phyloP scores from a whole-genome alignment of 2,888 invertebrate species.

The Apotomis betuletana region DNA sequence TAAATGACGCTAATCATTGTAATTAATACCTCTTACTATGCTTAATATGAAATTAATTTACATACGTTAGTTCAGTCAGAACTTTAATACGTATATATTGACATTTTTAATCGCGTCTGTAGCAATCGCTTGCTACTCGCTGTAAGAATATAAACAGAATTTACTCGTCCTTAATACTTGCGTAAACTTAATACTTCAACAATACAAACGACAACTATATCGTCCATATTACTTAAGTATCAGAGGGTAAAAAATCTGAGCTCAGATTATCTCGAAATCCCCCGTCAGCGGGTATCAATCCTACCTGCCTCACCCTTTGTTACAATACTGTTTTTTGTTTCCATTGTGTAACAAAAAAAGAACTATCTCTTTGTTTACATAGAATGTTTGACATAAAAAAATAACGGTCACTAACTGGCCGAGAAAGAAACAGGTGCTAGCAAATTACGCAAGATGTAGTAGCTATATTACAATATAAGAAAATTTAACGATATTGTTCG shows the following conservation, averaged over 20 bases:
- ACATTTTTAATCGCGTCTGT: neutral
- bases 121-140: too few relatives aligned
- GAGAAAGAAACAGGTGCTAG: conserved; percentile 21
- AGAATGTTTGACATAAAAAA: conserved; percentile 22
- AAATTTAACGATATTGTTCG: too few relatives aligned
- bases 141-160: neutral
- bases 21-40: conserved; percentile 31
- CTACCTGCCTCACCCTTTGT: conserved; percentile 64
- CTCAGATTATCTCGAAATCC: conserved; percentile 60
- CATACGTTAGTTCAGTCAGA: conserved; percentile 14
- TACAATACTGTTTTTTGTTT: conserved; percentile 4
- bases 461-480: too few relatives aligned
- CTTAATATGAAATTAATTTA: conserved; percentile 26
- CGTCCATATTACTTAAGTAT: conserved; percentile 13
- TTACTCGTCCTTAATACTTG: neutral
- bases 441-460: neutral
- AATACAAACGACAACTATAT: conserved; percentile 26
- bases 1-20: conserved; percentile 35
- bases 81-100: neutral
- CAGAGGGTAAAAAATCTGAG: conserved; percentile 14
- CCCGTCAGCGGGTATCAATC: conserved; percentile 59
- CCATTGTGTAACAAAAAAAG: conserved; percentile 13
- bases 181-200: conserved; percentile 11
- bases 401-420: conserved; percentile 6
- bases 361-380: conserved; percentile 17